phyloP scores from a whole-genome alignment of 2,797 vertebrate genomes.

The Leptoclinus maculatus region DNA sequence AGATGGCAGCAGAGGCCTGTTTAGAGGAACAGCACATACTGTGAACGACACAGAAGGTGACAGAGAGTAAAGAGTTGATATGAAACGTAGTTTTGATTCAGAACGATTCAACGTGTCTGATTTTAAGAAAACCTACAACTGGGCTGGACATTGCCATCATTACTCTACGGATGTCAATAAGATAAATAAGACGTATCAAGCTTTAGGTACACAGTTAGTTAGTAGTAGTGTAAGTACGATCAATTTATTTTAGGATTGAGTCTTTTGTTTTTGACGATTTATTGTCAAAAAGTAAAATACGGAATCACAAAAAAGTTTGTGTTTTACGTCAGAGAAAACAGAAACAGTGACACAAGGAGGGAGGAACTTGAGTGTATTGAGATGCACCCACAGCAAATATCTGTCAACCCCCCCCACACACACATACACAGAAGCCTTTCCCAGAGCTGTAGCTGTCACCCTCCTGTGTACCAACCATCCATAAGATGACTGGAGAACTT shows the following conservation, averaged over 20 bases:
- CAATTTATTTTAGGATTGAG: background rate
- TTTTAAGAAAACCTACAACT: background rate
- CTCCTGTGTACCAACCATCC: constrained; percentile 18
- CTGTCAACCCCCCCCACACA: background rate
- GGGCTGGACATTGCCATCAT: too few relatives aligned
- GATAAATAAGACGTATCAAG: too few relatives aligned
- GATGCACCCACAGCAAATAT: constrained; percentile 10
- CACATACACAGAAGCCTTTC: background rate
- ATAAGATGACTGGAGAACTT: constrained; percentile 13
- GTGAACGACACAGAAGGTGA: background rate
- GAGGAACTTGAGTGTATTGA: constrained; percentile 4
- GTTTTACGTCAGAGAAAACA: background rate
- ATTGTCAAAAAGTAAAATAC: background rate
- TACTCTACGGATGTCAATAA: too few relatives aligned
- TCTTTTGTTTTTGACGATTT: background rate
- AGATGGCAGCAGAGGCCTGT: constrained; percentile 52
- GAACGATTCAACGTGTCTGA: background rate
- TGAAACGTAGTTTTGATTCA: background rate
- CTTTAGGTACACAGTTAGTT: too few relatives aligned
- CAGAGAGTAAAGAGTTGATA: background rate
- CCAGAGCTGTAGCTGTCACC: background rate
- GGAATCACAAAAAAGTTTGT: background rate
- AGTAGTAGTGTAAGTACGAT: too few relatives aligned
- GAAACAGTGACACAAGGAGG: background rate
- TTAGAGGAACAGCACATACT: background rate